phyloP scores from a whole-genome alignment of 2,888 invertebrate species.

The Eristalis pertinax region DNA sequence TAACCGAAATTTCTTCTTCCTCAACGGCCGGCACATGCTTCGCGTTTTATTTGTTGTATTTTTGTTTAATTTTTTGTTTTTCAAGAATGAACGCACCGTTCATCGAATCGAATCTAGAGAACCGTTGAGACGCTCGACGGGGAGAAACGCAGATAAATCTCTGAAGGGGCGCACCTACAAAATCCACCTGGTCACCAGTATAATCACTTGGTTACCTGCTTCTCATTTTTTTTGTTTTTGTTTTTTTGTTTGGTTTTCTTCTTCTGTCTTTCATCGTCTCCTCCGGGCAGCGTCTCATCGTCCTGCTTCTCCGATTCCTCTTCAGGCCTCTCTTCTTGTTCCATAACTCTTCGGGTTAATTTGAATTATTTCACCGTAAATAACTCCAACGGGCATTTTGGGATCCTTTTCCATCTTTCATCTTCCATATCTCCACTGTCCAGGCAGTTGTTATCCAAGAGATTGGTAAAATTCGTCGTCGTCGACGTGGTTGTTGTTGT shows the following conservation, averaged over 20 bases:
- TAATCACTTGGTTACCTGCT: constrained; percentile 65
- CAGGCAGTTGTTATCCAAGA: constrained; percentile 65
- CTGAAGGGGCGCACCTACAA: constrained; percentile 62
- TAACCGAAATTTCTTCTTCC: constrained; percentile 41
- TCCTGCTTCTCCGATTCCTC: not conserved
- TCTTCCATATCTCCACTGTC: constrained; percentile 32
- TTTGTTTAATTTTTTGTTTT: not conserved
- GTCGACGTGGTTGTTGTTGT: not conserved
- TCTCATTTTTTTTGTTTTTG: not conserved
- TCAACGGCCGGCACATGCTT: constrained; percentile 44
- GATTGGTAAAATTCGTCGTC: constrained; percentile 66
- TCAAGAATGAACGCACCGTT: constrained; percentile 60
- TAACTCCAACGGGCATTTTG: constrained; percentile 76
- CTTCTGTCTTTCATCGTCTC: constrained; percentile 3
- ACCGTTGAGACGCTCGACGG: not conserved
- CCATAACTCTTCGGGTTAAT: constrained; percentile 75
- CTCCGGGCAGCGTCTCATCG: constrained; percentile 38
- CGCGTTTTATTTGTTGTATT: constrained; percentile 33
- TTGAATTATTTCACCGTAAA: constrained; percentile 80
- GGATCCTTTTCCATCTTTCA: constrained; percentile 21
- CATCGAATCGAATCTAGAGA: constrained; percentile 5
- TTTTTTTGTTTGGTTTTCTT: not conserved
- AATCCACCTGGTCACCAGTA: constrained; percentile 66
- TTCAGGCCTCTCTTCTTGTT: constrained; percentile 41
- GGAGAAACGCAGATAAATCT: not conserved